Evolutionary conservation across 2,888 invertebrate species (phyloP).

Genomic region (Stenotaenia linearis): DNA sequence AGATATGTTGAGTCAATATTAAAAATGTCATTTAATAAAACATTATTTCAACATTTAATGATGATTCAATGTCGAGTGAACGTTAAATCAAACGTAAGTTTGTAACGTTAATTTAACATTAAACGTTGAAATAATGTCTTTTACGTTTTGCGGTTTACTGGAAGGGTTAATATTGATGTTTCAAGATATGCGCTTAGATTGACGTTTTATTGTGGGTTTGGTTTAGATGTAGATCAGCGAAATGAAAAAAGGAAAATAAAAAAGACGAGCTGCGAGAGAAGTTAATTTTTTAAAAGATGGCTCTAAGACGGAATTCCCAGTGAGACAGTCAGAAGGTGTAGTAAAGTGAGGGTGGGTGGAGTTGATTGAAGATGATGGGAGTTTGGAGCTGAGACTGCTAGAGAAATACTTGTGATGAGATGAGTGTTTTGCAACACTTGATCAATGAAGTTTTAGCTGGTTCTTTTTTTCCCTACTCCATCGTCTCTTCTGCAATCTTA

Average conservation of each 20-base stretch:
- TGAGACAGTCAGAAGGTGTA: conserved; percentile 24
- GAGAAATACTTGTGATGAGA: conserved; percentile 5
- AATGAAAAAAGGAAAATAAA: background rate
- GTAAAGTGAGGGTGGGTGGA: conserved; percentile 5
- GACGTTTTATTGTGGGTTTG: background rate
- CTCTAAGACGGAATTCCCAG: conserved; percentile 10
- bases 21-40: no score
- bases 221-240: background rate
- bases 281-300: conserved; percentile 10
- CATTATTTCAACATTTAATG: no score
- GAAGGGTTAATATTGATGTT: background rate
- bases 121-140: no score
- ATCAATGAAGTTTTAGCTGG: conserved; percentile 8
- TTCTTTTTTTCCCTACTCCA: background rate
- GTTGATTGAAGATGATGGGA: conserved; percentile 23
- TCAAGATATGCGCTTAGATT: background rate
- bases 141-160: no score
- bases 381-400: background rate
- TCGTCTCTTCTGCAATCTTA: background rate
- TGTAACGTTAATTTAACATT: no score
- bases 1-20: no score
- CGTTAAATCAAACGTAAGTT: no score
- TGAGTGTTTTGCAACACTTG: conserved; percentile 24
- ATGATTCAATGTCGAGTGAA: no score
- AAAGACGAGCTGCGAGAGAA: conserved; percentile 5